Conservation (phyloP, 64 coral and sea anemone genomes). For the Catalaphyllia jardinei region DNA sequence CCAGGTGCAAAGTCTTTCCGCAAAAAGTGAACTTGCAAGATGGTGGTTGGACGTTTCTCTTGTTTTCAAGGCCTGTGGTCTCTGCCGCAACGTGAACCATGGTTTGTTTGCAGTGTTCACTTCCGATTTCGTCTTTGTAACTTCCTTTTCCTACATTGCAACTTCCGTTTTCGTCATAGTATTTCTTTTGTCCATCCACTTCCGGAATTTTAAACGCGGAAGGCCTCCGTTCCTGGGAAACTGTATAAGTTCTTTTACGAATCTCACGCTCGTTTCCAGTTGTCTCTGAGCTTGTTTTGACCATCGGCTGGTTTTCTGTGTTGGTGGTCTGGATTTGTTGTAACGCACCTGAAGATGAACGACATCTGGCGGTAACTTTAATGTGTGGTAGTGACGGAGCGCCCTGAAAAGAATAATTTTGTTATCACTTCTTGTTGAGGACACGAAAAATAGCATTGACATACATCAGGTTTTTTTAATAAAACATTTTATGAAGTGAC, state of each 20-base stretch:
- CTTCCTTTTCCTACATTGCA: neutral
- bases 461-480: too few relatives aligned
- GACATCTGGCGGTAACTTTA: neutral
- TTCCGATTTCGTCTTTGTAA: neutral
- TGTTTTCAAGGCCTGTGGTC: neutral
- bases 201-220: slow-evolving; percentile 22
- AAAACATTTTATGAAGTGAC: too few relatives aligned
- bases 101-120: neutral
- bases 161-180: neutral
- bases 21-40: slow-evolving; percentile 47
- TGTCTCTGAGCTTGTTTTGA: neutral
- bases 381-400: neutral
- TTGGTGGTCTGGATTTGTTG: neutral
- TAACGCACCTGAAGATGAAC: neutral
- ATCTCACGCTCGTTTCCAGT: neutral
- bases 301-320: neutral
- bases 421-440: neutral
- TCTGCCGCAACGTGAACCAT: neutral
- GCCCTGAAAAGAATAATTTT: neutral
- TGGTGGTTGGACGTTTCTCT: neutral
- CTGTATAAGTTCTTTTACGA: slow-evolving; percentile 27
- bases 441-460: too few relatives aligned
- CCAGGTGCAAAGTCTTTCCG: slow-evolving; percentile 58
- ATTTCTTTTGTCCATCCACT: neutral
- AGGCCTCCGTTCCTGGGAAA: neutral